These are phyloP conservation scores for Clostera curtula DNA, from an alignment of 2,888 invertebrate genomes.

Conservation along the genomic window DNA sequence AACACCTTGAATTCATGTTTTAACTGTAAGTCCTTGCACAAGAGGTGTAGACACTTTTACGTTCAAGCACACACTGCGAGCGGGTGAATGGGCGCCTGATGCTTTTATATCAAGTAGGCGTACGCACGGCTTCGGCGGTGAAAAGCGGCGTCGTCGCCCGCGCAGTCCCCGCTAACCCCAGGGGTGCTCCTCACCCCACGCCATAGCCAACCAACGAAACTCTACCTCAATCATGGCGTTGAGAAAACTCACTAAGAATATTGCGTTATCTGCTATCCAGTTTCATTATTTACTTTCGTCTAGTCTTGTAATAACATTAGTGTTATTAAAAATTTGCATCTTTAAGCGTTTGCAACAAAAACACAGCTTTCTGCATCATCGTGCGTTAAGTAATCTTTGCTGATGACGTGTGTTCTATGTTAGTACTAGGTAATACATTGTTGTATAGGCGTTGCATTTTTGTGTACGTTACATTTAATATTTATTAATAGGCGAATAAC, in stretches of 20 bases:
- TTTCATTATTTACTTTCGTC: too few relatives aligned
- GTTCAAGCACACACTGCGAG: conserved; percentile 73
- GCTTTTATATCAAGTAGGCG: conserved; percentile 70
- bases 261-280: conserved; percentile 2
- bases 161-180: conserved; percentile 32
- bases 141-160: conserved; percentile 54
- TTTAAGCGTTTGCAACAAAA: too few relatives aligned
- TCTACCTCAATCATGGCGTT: conserved; percentile 13
- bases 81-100: conserved; percentile 70
- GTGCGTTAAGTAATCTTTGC: too few relatives aligned
- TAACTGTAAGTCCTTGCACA: conserved; percentile 67
- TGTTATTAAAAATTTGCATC: too few relatives aligned
- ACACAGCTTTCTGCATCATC: too few relatives aligned
- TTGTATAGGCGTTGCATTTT: too few relatives aligned
- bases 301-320: too few relatives aligned
- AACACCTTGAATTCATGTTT: conserved; percentile 73
- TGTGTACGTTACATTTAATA: too few relatives aligned
- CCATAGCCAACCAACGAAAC: conserved; percentile 11
- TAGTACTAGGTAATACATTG: too few relatives aligned
- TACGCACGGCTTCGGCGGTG: conserved; percentile 52
- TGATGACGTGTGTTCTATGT: too few relatives aligned
- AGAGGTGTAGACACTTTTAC: conserved; percentile 67
- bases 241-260: conserved; percentile 6
- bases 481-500: too few relatives aligned
- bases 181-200: conserved; percentile 20